Percentiles rank a stretch among this genome's conserved stretches.
Conservation (phyloP, 1,140 invertebrate genomes). For the Drosophila lini region DNA sequence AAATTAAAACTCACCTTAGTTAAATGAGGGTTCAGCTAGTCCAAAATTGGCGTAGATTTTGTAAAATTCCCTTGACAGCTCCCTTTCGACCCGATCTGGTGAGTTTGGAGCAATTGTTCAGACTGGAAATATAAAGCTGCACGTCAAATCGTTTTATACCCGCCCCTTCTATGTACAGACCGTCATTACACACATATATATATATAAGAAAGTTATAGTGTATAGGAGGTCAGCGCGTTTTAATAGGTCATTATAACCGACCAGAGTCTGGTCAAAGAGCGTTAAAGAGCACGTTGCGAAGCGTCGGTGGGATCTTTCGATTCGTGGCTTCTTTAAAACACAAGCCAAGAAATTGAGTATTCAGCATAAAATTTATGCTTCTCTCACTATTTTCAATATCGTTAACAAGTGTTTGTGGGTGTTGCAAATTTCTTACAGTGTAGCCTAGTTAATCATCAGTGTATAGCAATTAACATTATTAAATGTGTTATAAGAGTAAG, state of each 20-base stretch:
- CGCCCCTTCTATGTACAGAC: conserved; percentile 30
- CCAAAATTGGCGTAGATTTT: conserved; percentile 13
- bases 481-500: conserved; percentile 11
- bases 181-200: conserved; percentile 17
- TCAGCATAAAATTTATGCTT: conserved; percentile 14
- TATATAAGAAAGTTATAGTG: conserved; percentile 33
- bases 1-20: conserved; percentile 48
- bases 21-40: conserved; percentile 33
- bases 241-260: conserved; percentile 53
- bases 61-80: conserved; percentile 13
- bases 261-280: conserved; percentile 37
- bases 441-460: conserved; percentile 14
- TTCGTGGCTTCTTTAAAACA: conserved; percentile 20
- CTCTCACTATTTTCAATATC: not conserved
- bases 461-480: conserved; percentile 35
- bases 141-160: conserved; percentile 70
- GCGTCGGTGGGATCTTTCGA: conserved; percentile 11
- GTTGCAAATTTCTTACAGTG: conserved; percentile 16
- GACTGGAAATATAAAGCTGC: conserved; percentile 73
- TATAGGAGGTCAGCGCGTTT: conserved; percentile 42
- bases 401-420: too few species aligned
- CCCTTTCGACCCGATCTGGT: conserved; percentile 32
- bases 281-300: conserved; percentile 36
- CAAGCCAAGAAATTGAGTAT: conserved; percentile 22
- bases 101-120: conserved; percentile 34